Conservation (phyloP, 2,888 invertebrate genomes). For the Sphinx pinastri region DNA sequence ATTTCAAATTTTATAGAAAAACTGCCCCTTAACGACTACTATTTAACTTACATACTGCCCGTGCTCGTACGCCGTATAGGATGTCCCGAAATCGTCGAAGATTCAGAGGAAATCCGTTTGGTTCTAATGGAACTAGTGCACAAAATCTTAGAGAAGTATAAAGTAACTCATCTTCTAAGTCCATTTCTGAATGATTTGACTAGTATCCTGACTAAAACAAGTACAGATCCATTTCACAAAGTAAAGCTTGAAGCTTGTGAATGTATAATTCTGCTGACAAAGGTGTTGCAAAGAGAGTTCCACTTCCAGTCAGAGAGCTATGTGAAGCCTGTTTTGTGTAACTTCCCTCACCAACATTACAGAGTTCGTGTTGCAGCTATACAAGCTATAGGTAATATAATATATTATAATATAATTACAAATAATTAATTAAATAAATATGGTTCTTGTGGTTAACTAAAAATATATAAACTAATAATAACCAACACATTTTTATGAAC, state of each 20-base stretch:
- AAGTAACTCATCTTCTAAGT: conserved; percentile 82
- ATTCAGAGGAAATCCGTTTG: conserved; percentile 92
- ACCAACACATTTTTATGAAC: too few species aligned
- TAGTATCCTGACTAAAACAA: conserved; percentile 87
- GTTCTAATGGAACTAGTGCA: conserved; percentile 87
- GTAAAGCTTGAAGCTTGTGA: conserved; percentile 91
- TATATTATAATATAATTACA: not conserved
- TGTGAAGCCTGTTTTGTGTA: conserved; percentile 88
- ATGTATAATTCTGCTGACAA: conserved; percentile 87
- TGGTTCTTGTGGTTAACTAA: not conserved
- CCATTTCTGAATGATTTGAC: conserved; percentile 91
- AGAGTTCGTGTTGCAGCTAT: conserved; percentile 90
- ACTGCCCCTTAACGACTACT: conserved; percentile 87
- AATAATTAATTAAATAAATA: not conserved
- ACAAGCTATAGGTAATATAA: conserved; percentile 87
- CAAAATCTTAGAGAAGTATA: conserved; percentile 86
- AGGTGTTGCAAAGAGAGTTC: conserved; percentile 87
- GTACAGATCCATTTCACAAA: conserved; percentile 90
- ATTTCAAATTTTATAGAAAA: conserved; percentile 82
- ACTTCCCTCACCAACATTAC: conserved; percentile 92
- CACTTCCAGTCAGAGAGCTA: conserved; percentile 89
- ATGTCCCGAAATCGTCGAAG: conserved; percentile 87
- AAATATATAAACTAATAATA: too few species aligned
- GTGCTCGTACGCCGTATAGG: conserved; percentile 91
- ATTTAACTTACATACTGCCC: conserved; percentile 90